phyloP scores from a whole-genome alignment of 1,140 invertebrate species.

The Diabrotica virgifera region DNA sequence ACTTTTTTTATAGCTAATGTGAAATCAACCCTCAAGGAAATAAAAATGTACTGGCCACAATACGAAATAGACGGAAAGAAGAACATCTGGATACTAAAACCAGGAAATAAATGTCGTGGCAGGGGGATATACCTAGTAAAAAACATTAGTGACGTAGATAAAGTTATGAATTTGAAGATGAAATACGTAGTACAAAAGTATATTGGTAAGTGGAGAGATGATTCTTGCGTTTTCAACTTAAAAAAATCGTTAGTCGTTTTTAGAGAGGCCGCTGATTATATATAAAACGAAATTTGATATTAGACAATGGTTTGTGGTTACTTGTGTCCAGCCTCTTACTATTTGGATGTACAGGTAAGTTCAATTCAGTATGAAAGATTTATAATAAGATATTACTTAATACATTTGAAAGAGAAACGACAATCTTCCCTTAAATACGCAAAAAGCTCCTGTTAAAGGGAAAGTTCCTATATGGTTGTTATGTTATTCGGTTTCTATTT shows the following conservation, averaged over 20 bases:
- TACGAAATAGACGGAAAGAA: conserved; percentile 75
- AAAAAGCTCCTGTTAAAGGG: too few species aligned
- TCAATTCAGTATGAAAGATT: too few species aligned
- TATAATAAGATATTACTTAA: too few species aligned
- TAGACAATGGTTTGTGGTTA: conserved; percentile 89
- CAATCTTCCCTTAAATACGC: too few species aligned
- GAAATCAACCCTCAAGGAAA: conserved; percentile 52
- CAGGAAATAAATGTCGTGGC: conserved; percentile 88
- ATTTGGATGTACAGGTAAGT: conserved; percentile 87
- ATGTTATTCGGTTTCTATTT: too few species aligned
- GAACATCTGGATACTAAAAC: conserved; percentile 95
- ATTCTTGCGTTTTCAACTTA: conserved; percentile 17
- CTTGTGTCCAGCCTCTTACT: conserved; percentile 83
- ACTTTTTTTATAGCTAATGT: conserved; percentile 35
- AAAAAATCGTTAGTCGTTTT: conserved; percentile 40
- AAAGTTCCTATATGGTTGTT: too few species aligned
- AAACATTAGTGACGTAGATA: conserved; percentile 80
- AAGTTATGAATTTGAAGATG: conserved; percentile 60
- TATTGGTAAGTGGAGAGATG: conserved; percentile 65
- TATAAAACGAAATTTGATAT: conserved; percentile 94
- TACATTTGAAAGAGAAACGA: too few species aligned
- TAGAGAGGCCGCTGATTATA: conserved; percentile 80
- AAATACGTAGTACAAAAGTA: conserved; percentile 92
- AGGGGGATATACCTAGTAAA: conserved; percentile 86
- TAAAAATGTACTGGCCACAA: conserved; percentile 72